Conservation (phyloP, 1,140 invertebrate species). For the Drosophila ogumai region DNA sequence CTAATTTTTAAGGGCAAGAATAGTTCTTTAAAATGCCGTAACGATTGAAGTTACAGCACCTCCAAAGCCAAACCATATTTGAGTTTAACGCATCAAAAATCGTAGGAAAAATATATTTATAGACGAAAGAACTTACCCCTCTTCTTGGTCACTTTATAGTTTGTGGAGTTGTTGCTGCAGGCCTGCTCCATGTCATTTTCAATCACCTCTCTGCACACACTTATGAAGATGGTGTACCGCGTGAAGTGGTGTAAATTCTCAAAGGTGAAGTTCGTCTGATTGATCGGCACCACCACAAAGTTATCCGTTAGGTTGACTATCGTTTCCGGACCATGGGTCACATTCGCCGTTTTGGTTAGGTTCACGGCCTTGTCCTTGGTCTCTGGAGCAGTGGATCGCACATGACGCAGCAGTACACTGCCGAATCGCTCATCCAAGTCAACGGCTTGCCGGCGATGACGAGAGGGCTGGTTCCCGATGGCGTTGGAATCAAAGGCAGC, state of each 20-base stretch:
- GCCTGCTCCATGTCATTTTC: constrained; percentile 38
- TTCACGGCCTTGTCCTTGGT: background rate
- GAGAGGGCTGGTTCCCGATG: constrained; percentile 12
- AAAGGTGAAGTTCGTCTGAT: constrained; percentile 86
- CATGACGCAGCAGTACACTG: constrained; percentile 66
- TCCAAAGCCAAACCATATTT: too few relatives aligned
- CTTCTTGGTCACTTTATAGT: constrained; percentile 57
- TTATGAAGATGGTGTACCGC: constrained; percentile 89
- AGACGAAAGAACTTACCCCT: constrained; percentile 34
- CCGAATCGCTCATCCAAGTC: constrained; percentile 11
- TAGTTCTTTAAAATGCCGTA: too few relatives aligned
- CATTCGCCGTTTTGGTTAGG: background rate
- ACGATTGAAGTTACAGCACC: too few relatives aligned
- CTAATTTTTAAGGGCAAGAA: too few relatives aligned
- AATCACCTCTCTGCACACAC: constrained; percentile 88
- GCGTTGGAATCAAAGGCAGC: constrained; percentile 34
- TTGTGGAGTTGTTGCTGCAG: constrained; percentile 50
- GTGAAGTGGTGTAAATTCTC: constrained; percentile 90
- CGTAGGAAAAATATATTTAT: too few relatives aligned
- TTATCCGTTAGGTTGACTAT: constrained; percentile 19
- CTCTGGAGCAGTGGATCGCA: constrained; percentile 29
- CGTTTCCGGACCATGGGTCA: background rate
- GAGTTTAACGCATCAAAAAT: too few relatives aligned
- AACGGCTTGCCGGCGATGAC: constrained; percentile 25
- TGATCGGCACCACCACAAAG: constrained; percentile 54